A percentile compares a stretch with the other conserved stretches of the same genome.
phyloP scores from a whole-genome alignment of 2,797 vertebrate genomes.

The Vespertilio murinus region DNA sequence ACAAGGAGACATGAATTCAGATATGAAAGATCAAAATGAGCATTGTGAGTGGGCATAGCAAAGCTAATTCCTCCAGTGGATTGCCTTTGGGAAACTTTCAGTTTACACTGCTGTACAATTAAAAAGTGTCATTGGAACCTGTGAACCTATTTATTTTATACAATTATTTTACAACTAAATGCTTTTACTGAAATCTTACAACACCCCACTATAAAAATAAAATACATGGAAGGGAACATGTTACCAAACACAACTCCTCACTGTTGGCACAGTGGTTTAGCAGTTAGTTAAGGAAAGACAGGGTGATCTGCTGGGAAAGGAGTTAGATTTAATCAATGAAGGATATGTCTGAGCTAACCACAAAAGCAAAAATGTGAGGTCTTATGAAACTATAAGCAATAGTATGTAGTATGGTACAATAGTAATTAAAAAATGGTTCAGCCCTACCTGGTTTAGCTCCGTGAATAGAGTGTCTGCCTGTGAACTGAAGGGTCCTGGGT shows the following conservation, averaged over 20 bases:
- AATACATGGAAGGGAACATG: neutral
- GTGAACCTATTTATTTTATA: neutral
- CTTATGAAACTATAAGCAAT: neutral
- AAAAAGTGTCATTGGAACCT: neutral
- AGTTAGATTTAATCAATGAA: neutral
- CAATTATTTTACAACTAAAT: constrained; percentile 20
- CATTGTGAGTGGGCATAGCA: neutral
- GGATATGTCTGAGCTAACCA: neutral
- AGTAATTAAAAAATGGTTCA: neutral
- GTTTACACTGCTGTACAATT: neutral
- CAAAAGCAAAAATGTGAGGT: neutral
- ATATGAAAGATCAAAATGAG: constrained; percentile 13
- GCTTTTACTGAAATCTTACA: constrained; percentile 31
- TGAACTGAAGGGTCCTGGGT: no score
- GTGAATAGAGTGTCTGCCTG: no score
- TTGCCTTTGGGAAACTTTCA: neutral
- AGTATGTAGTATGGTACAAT: neutral
- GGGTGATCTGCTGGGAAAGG: neutral
- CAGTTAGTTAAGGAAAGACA: neutral
- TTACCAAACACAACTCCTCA: neutral
- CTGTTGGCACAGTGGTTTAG: neutral
- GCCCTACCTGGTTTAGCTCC: no score
- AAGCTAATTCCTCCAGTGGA: neutral
- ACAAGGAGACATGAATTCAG: neutral
- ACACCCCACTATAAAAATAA: neutral